Evolutionary conservation across 2,888 invertebrate species (phyloP).

Genomic region (Aromia moschata): DNA sequence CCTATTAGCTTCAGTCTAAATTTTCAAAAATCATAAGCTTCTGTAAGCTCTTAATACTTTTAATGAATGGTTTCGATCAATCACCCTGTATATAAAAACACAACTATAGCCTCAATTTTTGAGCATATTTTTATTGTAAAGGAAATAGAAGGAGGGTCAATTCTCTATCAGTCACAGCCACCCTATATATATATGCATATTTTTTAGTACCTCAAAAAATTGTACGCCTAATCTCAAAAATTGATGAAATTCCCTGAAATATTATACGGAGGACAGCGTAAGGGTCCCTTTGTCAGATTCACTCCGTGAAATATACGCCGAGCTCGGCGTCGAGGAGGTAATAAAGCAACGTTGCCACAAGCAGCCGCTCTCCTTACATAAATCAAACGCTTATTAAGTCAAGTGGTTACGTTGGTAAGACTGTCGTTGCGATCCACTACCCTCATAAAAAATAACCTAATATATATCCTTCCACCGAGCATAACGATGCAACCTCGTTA

Average conservation of each 20-base stretch:
- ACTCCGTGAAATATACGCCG: conserved; percentile 45
- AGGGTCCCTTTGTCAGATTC: conserved; percentile 28
- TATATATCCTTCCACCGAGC: conserved; percentile 30
- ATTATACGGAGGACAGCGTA: neutral
- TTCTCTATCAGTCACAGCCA: too few species aligned
- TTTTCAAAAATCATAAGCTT: too few species aligned
- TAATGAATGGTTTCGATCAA: too few species aligned
- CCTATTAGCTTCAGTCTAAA: too few species aligned
- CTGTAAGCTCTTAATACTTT: too few species aligned
- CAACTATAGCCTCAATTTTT: too few species aligned
- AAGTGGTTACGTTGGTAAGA: conserved; percentile 59
- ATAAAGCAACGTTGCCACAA: conserved; percentile 61
- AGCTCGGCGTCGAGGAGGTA: conserved; percentile 45
- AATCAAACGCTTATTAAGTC: conserved; percentile 62
- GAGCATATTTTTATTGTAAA: too few species aligned
- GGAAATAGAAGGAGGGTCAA: too few species aligned
- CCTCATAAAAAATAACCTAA: conserved; percentile 45
- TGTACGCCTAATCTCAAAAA: too few species aligned
- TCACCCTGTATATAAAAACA: too few species aligned
- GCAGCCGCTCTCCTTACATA: conserved; percentile 61
- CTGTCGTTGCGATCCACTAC: conserved; percentile 44
- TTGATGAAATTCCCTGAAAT: conserved; percentile 3
- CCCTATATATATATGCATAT: too few species aligned
- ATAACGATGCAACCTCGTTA: neutral
- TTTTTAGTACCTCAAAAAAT: too few species aligned